Conservation (phyloP, 2,797 vertebrate species). For the Sparus aurata region DNA sequence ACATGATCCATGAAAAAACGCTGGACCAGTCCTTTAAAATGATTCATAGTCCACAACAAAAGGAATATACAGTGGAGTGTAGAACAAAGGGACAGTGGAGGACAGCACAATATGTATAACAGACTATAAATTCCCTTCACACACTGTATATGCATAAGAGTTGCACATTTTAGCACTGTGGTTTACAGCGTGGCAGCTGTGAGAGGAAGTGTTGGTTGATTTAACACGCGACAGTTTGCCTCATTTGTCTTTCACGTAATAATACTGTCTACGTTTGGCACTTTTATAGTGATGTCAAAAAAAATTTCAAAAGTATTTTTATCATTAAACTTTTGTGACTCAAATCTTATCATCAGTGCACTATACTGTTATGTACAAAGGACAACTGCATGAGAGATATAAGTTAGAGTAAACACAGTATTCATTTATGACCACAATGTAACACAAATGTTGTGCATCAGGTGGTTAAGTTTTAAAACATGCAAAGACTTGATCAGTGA, state of each 20-base stretch:
- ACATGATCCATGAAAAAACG: background rate
- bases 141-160: background rate
- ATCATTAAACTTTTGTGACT: background rate
- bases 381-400: background rate
- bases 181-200: background rate
- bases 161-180: background rate
- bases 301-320: background rate
- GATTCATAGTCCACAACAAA: background rate
- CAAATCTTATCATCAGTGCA: background rate
- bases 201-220: background rate
- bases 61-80: background rate
- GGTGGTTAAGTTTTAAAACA: background rate
- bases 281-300: background rate
- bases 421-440: background rate
- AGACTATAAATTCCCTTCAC: conserved; percentile 28
- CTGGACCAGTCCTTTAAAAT: background rate
- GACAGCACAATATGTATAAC: background rate
- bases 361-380: background rate
- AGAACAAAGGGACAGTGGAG: conserved; percentile 5
- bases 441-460: background rate
- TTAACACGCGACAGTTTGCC: background rate
- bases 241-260: background rate
- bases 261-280: background rate
- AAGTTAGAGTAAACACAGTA: background rate
- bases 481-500: background rate